phyloP scores from a whole-genome alignment of 2,113 vertebrate species.

The Thamnaconus septentrionalis region DNA sequence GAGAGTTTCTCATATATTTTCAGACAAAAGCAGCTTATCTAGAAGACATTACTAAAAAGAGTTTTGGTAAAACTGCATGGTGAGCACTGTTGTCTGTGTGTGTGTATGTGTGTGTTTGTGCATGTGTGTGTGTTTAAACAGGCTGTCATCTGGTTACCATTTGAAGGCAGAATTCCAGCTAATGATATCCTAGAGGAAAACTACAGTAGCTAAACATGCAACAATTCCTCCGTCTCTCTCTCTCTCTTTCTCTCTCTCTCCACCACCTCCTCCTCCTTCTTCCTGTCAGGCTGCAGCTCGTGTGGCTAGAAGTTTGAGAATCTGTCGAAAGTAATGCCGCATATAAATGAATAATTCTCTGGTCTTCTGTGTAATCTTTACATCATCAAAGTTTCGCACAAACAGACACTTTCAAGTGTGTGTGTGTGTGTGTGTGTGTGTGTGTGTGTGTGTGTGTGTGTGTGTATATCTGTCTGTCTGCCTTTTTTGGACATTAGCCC shows the following conservation, averaged over 20 bases:
- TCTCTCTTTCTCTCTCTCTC: conserved; percentile 11
- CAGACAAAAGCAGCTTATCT: background rate
- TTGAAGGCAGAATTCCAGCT: conserved; percentile 67
- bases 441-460: too few relatives aligned
- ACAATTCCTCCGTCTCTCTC: conserved; percentile 36
- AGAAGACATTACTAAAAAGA: background rate
- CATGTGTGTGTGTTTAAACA: background rate
- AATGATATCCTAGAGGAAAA: conserved; percentile 74
- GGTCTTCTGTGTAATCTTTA: conserved; percentile 14
- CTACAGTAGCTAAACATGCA: conserved; percentile 73
- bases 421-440: conserved; percentile 4
- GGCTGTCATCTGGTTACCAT: conserved; percentile 72
- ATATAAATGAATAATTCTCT: conserved; percentile 12
- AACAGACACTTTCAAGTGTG: conserved; percentile 10
- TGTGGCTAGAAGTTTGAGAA: background rate
- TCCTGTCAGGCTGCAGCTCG: conserved; percentile 7
- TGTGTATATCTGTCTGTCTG: background rate
- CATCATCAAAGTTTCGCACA: conserved; percentile 12
- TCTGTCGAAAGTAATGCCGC: conserved; percentile 18
- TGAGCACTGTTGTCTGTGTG: background rate
- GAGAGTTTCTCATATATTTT: background rate
- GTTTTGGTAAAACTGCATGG: conserved; percentile 35
- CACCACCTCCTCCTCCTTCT: conserved; percentile 24
- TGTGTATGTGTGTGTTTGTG: background rate
- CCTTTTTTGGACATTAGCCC: conserved; percentile 11